These are phyloP conservation scores for Actinopyga echinites DNA, from an alignment of 53 echinoderm and acorn worm species.

Conservation along the genomic window DNA sequence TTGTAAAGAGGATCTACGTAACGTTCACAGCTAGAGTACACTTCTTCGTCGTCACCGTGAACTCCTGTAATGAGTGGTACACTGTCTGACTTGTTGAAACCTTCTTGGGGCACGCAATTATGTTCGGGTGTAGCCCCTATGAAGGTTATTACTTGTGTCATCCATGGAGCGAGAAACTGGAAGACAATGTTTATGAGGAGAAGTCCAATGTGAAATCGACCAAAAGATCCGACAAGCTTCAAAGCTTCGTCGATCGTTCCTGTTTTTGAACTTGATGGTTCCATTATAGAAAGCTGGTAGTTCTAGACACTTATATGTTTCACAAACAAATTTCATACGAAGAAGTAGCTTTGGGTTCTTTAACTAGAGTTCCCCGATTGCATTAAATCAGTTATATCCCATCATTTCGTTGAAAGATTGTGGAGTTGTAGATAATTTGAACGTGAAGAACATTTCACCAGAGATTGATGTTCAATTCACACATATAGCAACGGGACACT, in stretches of 20 bases:
- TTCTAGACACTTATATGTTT: too few relatives aligned
- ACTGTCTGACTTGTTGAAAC: background rate
- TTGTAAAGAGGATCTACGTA: background rate
- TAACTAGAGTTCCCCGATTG: too few relatives aligned
- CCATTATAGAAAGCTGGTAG: too few relatives aligned
- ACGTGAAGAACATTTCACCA: too few relatives aligned
- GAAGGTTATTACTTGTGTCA: background rate
- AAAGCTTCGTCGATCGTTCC: slow-evolving; percentile 4
- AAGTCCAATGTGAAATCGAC: background rate
- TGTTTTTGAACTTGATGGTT: too few relatives aligned
- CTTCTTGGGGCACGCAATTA: background rate
- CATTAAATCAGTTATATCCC: too few relatives aligned
- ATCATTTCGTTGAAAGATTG: too few relatives aligned
- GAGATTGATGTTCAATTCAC: too few relatives aligned
- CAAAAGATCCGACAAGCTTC: slow-evolving; percentile 3
- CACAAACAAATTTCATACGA: too few relatives aligned
- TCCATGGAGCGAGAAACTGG: background rate
- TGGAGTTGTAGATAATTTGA: too few relatives aligned
- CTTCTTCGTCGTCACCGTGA: background rate
- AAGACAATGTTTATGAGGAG: background rate
- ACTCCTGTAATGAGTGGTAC: background rate
- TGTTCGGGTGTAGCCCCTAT: slow-evolving; percentile 7
- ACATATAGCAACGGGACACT: too few relatives aligned
- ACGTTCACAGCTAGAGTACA: background rate
- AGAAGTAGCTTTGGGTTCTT: too few relatives aligned